These are phyloP conservation scores for Steinernema khuongi DNA, from an alignment of 1,140 invertebrate genomes.

Conservation along the genomic window DNA sequence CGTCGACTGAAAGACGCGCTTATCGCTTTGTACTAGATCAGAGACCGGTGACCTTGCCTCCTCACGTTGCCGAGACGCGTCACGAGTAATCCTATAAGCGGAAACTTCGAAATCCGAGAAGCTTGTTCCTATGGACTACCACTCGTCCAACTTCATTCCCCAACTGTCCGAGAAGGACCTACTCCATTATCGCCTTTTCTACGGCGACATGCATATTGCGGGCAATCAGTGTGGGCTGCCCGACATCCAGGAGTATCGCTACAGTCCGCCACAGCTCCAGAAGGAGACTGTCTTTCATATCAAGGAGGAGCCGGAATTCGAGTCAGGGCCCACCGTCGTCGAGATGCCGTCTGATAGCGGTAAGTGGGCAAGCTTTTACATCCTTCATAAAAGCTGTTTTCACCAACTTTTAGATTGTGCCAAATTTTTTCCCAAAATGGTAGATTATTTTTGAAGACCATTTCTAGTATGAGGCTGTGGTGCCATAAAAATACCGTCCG, in stretches of 20 bases:
- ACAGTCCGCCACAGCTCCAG: neutral
- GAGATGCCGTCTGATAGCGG: neutral
- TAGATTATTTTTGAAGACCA: too few relatives aligned
- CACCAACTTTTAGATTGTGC: neutral
- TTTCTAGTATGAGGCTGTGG: too few relatives aligned
- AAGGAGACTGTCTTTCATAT: neutral
- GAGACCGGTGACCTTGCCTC: too few relatives aligned
- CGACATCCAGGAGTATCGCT: neutral
- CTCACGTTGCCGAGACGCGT: too few relatives aligned
- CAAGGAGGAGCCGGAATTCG: neutral
- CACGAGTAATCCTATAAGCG: too few relatives aligned
- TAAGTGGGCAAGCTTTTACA: neutral
- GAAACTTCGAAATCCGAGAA: too few relatives aligned
- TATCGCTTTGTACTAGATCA: too few relatives aligned
- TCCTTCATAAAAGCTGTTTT: neutral
- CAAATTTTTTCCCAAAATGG: neutral
- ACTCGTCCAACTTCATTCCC: neutral
- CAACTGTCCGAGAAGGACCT: neutral
- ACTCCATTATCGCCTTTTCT: neutral
- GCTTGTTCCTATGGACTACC: too few relatives aligned
- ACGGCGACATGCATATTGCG: neutral
- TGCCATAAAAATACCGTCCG: too few relatives aligned
- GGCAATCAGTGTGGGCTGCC: neutral
- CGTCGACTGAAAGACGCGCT: too few relatives aligned
- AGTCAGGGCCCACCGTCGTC: neutral